phyloP scores from a whole-genome alignment of 2,888 invertebrate species.

The Galerucella nymphaeae region DNA sequence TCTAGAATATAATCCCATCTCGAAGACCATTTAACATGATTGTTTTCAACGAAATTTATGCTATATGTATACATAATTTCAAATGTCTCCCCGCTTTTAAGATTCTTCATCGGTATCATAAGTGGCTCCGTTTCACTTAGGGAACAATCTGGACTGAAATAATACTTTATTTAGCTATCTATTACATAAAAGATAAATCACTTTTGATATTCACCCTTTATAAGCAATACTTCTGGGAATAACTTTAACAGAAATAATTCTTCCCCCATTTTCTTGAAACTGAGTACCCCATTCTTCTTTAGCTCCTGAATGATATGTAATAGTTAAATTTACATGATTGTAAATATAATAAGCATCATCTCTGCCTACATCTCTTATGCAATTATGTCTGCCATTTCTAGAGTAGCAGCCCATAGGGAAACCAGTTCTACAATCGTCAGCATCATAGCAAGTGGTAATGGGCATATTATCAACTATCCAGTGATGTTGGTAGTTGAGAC shows the following conservation, averaged over 20 bases:
- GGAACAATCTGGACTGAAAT: constrained; percentile 46
- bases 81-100: constrained; percentile 66
- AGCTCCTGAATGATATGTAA: constrained; percentile 92
- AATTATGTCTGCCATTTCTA: constrained; percentile 56
- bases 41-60: constrained; percentile 81
- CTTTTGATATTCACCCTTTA: constrained; percentile 52
- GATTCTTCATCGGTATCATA: constrained; percentile 73
- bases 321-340: constrained; percentile 94
- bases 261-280: constrained; percentile 83
- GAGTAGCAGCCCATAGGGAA: constrained; percentile 94
- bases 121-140: constrained; percentile 69
- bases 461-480: constrained; percentile 99
- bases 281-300: constrained; percentile 88
- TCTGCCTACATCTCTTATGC: constrained; percentile 50
- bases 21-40: constrained; percentile 96
- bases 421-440: constrained; percentile 88
- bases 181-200: neutral
- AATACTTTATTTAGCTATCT: neutral
- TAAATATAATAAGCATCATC: constrained; percentile 89
- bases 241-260: constrained; percentile 87
- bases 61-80: constrained; percentile 88
- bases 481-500: constrained; percentile 97
- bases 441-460: constrained; percentile 88
- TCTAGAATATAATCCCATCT: constrained; percentile 99
- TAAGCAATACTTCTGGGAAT: constrained; percentile 62